Evolutionary conservation across 1,140 invertebrate genomes (phyloP).

Genomic region (Adelges cooleyi): DNA sequence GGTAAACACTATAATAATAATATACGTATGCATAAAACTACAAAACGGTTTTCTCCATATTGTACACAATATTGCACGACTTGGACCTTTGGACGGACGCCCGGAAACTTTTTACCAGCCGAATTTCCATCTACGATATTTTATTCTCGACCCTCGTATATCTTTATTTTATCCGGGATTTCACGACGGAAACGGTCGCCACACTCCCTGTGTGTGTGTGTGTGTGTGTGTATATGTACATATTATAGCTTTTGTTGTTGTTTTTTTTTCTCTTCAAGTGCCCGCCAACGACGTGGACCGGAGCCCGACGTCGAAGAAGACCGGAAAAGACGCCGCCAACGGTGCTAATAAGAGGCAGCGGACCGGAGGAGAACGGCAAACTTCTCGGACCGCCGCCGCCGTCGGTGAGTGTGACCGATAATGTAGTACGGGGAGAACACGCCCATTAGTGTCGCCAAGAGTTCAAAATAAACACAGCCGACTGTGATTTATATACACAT

Average conservation of each 20-base stretch:
- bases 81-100: neutral
- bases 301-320: neutral
- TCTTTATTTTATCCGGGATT: neutral
- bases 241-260: no score
- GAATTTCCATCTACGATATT: neutral
- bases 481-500: slow-evolving; percentile 5
- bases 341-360: neutral
- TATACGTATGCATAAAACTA: neutral
- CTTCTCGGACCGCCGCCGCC: neutral
- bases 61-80: neutral
- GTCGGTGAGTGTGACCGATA: slow-evolving; percentile 14
- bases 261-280: neutral
- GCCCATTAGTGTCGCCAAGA: slow-evolving; percentile 4
- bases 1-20: neutral
- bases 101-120: neutral
- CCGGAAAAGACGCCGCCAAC: slow-evolving; percentile 10
- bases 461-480: neutral
- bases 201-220: no score
- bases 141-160: no score
- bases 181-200: no score
- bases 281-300: slow-evolving; percentile 14
- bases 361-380: neutral
- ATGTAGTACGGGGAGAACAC: neutral
- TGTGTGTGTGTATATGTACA: no score
- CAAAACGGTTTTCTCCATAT: neutral